Conservation (phyloP, 1,140 invertebrate species). For the Habropoda laboriosa region DNA sequence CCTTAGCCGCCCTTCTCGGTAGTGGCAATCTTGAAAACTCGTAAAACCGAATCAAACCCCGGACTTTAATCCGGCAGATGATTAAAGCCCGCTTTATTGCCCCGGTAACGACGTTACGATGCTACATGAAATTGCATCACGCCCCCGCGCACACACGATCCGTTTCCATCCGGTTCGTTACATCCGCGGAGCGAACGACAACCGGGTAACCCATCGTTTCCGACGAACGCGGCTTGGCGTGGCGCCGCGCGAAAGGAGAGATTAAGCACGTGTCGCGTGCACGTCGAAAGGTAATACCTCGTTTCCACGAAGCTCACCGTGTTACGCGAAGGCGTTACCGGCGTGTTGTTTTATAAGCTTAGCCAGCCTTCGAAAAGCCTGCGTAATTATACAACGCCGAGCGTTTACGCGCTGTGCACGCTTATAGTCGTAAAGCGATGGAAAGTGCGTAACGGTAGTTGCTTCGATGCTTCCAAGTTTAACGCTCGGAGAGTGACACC, state of each 20-base stretch:
- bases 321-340: neutral
- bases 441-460: neutral
- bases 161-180: slow-evolving; percentile 13
- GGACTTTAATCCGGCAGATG: slow-evolving; percentile 73
- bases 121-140: slow-evolving; percentile 31
- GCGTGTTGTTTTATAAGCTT: slow-evolving; percentile 15
- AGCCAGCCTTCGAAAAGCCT: neutral
- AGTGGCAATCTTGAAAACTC: slow-evolving; percentile 78
- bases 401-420: slow-evolving; percentile 13
- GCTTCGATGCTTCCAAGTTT: slow-evolving; percentile 3
- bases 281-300: slow-evolving; percentile 40
- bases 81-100: slow-evolving; percentile 74
- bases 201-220: slow-evolving; percentile 19
- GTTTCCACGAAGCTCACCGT: neutral
- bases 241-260: slow-evolving; percentile 18
- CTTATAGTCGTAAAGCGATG: neutral
- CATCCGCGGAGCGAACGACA: slow-evolving; percentile 27
- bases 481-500: neutral
- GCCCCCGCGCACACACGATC: neutral
- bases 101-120: slow-evolving; percentile 59
- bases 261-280: slow-evolving; percentile 50
- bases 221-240: too few species aligned
- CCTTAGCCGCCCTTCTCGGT: slow-evolving; percentile 8
- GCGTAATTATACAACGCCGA: slow-evolving; percentile 13
- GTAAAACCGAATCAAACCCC: slow-evolving; percentile 81